Evolutionary conservation across 1,140 invertebrate genomes (phyloP).

Genomic region (Drosophila ficusphila): DNA sequence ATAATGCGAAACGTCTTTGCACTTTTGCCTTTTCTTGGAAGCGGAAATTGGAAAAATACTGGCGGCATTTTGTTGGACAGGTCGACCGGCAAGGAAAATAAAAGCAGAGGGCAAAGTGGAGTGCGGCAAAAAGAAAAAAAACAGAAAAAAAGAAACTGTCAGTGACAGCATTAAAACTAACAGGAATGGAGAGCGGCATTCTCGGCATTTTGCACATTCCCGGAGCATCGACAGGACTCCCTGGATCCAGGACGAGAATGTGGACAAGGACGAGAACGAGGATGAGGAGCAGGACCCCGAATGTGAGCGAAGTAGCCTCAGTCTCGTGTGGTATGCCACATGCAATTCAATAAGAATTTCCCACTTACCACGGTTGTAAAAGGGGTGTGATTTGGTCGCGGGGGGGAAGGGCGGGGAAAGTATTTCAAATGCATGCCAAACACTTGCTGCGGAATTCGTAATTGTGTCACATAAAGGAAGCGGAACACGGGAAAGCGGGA

Average conservation of each 20-base stretch:
- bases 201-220: constrained; percentile 46
- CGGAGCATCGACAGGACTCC: constrained; percentile 24
- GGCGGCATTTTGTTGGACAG: constrained; percentile 65
- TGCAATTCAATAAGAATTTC: constrained; percentile 55
- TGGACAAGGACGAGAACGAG: no score
- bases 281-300: no score
- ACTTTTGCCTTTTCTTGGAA: constrained; percentile 39
- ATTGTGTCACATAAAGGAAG: constrained; percentile 48
- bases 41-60: constrained; percentile 72
- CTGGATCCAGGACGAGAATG: neutral
- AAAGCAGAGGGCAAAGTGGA: constrained; percentile 8
- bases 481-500: no score
- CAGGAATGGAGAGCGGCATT: constrained; percentile 37
- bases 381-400: neutral
- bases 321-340: constrained; percentile 46
- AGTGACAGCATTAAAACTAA: constrained; percentile 67
- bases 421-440: constrained; percentile 52
- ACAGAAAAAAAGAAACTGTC: constrained; percentile 49
- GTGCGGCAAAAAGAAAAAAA: constrained; percentile 8
- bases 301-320: constrained; percentile 12
- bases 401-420: neutral
- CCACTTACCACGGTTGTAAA: constrained; percentile 16
- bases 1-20: constrained; percentile 40
- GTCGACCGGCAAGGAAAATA: constrained; percentile 26
- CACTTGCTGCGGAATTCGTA: constrained; percentile 50